Conservation (phyloP, 2,888 invertebrate species). For the Cephus rjabovi region DNA sequence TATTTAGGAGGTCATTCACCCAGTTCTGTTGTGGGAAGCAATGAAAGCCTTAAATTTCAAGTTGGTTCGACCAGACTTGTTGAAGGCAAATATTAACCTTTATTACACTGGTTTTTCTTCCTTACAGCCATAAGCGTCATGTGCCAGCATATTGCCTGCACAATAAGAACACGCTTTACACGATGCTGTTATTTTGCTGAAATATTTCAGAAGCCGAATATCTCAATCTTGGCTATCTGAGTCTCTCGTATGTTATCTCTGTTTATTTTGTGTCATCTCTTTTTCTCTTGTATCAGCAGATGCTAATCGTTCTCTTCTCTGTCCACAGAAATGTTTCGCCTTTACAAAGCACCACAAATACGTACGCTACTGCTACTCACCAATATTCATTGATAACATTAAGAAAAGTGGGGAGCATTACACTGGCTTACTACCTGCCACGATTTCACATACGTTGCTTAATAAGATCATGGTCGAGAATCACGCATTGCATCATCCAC, state of each 20-base stretch:
- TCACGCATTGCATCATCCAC: not conserved
- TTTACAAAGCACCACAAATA: not conserved
- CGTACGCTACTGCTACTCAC: not conserved
- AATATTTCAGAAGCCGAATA: too few species aligned
- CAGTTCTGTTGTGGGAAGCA: too few species aligned
- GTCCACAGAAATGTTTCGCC: not conserved
- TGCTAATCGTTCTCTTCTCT: not conserved
- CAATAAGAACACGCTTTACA: too few species aligned
- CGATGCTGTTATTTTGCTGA: too few species aligned
- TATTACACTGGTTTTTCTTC: too few species aligned
- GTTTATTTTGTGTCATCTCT: too few species aligned
- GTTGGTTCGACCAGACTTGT: too few species aligned
- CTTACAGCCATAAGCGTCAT: too few species aligned
- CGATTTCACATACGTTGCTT: not conserved
- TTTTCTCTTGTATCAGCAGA: not conserved
- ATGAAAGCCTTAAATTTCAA: too few species aligned
- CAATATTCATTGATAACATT: not conserved
- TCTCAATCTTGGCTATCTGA: too few species aligned
- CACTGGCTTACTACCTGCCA: not conserved
- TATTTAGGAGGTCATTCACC: not conserved
- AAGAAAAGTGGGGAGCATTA: not conserved
- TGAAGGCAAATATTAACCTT: too few species aligned
- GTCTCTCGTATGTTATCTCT: not conserved
- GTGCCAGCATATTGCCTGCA: too few species aligned
- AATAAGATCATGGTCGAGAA: not conserved